Percentiles rank a stretch among this genome's conserved stretches.
Conservation (phyloP, 2,888 invertebrate species). For the Acanthosepion pharaonis region DNA sequence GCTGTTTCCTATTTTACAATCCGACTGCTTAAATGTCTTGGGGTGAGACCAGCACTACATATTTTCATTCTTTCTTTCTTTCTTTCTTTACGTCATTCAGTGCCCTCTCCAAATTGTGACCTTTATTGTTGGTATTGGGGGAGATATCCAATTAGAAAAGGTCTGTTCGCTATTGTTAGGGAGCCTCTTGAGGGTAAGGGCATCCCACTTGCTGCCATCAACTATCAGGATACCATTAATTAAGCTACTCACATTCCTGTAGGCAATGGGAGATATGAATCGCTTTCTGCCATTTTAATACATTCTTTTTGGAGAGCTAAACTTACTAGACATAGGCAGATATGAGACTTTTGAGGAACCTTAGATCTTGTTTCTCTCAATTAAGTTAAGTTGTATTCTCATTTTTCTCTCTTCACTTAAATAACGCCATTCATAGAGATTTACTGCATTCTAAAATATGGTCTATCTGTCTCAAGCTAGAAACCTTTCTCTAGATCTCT, state of each 20-base stretch:
- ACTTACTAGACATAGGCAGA: too few relatives aligned
- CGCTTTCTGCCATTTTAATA: background rate
- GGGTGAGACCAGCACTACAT: background rate
- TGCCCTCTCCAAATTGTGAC: background rate
- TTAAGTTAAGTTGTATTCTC: too few relatives aligned
- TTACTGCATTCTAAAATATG: too few relatives aligned
- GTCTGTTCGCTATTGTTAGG: background rate
- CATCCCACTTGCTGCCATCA: background rate
- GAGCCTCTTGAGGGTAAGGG: background rate
- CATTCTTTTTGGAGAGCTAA: too few relatives aligned
- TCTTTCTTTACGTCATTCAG: background rate
- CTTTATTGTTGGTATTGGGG: background rate
- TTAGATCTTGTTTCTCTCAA: too few relatives aligned
- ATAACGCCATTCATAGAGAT: too few relatives aligned
- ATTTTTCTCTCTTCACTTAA: too few relatives aligned
- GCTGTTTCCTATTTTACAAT: background rate
- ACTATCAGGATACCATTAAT: background rate
- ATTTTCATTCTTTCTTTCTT: background rate
- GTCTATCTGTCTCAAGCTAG: too few relatives aligned
- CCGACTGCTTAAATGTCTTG: background rate
- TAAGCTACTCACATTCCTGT: background rate
- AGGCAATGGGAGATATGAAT: background rate
- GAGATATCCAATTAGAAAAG: slow-evolving; percentile 33
- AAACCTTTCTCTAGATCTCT: too few relatives aligned
- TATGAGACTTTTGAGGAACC: too few relatives aligned